Evolutionary conservation across 2,797 vertebrate species (phyloP).

Genomic region (Sebastes matsubarae): DNA sequence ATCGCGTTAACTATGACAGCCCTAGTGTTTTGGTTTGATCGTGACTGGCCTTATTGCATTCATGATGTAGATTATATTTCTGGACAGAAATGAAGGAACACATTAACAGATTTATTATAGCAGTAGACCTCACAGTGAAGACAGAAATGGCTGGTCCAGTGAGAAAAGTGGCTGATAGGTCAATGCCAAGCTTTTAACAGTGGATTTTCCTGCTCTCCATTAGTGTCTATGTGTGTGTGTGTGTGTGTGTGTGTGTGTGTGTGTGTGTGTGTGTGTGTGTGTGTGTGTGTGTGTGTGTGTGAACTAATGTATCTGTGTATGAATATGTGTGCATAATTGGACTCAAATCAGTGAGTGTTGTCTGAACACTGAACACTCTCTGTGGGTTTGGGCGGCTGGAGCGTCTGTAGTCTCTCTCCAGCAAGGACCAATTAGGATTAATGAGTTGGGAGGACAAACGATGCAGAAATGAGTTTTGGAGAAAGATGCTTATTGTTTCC

Average conservation of each 20-base stretch:
- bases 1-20: no score
- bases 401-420: constrained; percentile 14
- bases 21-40: neutral
- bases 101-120: neutral
- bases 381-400: constrained; percentile 3
- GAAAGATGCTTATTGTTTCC: constrained; percentile 32
- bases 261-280: neutral
- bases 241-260: neutral
- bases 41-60: neutral
- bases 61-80: neutral
- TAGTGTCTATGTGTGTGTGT: neutral
- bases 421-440: constrained; percentile 42
- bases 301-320: neutral
- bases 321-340: constrained; percentile 8
- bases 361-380: constrained; percentile 19
- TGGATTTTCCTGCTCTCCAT: neutral
- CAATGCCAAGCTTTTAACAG: neutral
- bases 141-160: neutral
- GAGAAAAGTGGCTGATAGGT: neutral
- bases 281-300: neutral
- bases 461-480: constrained; percentile 1
- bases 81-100: neutral
- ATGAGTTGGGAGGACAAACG: constrained; percentile 40
- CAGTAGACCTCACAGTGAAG: neutral
- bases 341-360: constrained; percentile 3